These are phyloP conservation scores for Hypena proboscidalis DNA, from an alignment of 2,888 invertebrate species.

Conservation along the genomic window DNA sequence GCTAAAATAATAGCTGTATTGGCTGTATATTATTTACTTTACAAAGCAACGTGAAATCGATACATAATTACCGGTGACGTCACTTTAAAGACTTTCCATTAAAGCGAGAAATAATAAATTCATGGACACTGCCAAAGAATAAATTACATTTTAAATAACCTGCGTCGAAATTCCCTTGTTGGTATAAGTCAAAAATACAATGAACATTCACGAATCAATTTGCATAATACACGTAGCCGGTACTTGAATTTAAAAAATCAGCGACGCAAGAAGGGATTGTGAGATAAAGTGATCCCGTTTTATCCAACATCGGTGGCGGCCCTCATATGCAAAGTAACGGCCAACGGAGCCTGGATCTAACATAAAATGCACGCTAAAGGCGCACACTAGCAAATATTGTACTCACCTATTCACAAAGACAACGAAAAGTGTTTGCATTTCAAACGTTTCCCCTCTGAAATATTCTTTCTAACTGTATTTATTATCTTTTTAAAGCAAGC, in stretches of 20 bases:
- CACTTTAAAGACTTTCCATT: slow-evolving; percentile 7
- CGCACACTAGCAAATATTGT: slow-evolving; percentile 43
- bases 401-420: slow-evolving; percentile 49
- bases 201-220: slow-evolving; percentile 63
- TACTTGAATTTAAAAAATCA: slow-evolving; percentile 70
- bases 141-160: slow-evolving; percentile 33
- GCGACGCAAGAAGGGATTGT: slow-evolving; percentile 59
- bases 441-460: slow-evolving; percentile 27
- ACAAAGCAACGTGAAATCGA: neutral
- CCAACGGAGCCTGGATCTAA: slow-evolving; percentile 52
- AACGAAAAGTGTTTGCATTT: slow-evolving; percentile 45
- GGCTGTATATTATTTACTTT: no score
- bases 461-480: slow-evolving; percentile 29
- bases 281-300: slow-evolving; percentile 67
- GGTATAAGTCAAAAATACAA: slow-evolving; percentile 48
- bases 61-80: slow-evolving; percentile 1
- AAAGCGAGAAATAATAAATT: slow-evolving; percentile 16
- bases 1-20: no score
- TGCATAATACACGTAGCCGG: slow-evolving; percentile 64
- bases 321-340: slow-evolving; percentile 64
- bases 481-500: slow-evolving; percentile 11
- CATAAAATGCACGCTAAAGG: slow-evolving; percentile 61
- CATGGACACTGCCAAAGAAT: slow-evolving; percentile 20
- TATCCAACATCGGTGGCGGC: slow-evolving; percentile 50
- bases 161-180: slow-evolving; percentile 32